Evolutionary conservation across 2,888 invertebrate species (phyloP).

Genomic region (Sisyra terminalis): DNA sequence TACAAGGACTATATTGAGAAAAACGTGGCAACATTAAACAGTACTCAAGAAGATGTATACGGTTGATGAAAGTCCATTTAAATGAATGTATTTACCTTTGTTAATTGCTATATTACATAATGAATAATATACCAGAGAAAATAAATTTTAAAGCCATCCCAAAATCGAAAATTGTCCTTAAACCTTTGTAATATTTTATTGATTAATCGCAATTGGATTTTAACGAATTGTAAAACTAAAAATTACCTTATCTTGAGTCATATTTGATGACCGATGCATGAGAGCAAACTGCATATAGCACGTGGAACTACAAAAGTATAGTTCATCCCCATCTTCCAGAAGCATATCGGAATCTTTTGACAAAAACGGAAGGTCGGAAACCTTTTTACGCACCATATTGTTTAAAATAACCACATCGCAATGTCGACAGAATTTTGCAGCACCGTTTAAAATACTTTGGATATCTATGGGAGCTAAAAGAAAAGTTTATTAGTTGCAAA

Average conservation of each 20-base stretch:
- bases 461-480: constrained; percentile 60
- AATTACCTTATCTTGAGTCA: constrained; percentile 37
- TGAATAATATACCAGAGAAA: too few relatives aligned
- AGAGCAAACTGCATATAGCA: constrained; percentile 79
- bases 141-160: too few relatives aligned
- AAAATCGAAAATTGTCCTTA: too few relatives aligned
- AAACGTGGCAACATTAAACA: too few relatives aligned
- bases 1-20: too few relatives aligned
- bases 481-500: constrained; percentile 4
- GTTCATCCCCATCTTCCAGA: constrained; percentile 37
- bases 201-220: too few relatives aligned
- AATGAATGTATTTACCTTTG: too few relatives aligned
- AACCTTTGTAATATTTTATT: too few relatives aligned
- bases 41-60: too few relatives aligned
- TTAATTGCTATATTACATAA: too few relatives aligned
- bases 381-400: constrained; percentile 64
- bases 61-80: too few relatives aligned
- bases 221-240: too few relatives aligned
- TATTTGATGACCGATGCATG: constrained; percentile 38
- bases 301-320: constrained; percentile 75
- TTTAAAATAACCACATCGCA: constrained; percentile 84
- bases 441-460: constrained; percentile 78
- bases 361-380: constrained; percentile 57
- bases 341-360: constrained; percentile 44
- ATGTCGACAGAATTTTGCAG: constrained; percentile 80